These are phyloP conservation scores for Andrena hattorfiana DNA, from an alignment of 2,888 invertebrate species.

Conservation along the genomic window DNA sequence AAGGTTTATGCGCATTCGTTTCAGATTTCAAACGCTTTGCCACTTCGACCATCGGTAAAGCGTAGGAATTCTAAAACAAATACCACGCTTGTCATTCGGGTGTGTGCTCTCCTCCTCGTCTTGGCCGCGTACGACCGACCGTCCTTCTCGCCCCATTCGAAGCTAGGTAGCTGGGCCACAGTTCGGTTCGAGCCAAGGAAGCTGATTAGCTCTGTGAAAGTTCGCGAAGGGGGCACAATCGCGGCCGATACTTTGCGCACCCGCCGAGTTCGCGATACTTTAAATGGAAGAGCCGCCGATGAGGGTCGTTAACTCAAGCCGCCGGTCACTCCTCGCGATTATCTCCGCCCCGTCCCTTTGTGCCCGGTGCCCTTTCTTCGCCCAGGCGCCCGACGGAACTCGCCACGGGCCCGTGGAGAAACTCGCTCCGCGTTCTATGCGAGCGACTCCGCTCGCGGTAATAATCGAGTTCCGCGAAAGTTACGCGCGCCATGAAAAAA, in stretches of 20 bases:
- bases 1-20: slow-evolving; percentile 87
- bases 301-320: slow-evolving; percentile 47
- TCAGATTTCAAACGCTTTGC: slow-evolving; percentile 99
- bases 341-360: neutral
- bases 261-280: neutral
- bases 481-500: neutral
- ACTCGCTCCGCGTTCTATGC: neutral
- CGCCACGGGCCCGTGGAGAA: neutral
- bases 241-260: slow-evolving; percentile 31
- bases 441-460: neutral
- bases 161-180: too few relatives aligned
- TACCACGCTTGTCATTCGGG: slow-evolving; percentile 80
- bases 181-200: neutral
- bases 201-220: slow-evolving; percentile 5
- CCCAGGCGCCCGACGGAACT: neutral
- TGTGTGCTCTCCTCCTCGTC: neutral
- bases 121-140: neutral
- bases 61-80: slow-evolving; percentile 98
- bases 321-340: slow-evolving; percentile 16
- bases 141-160: too few relatives aligned
- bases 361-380: neutral
- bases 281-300: slow-evolving; percentile 34
- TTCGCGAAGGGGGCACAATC: slow-evolving; percentile 22
- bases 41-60: slow-evolving; percentile 92
- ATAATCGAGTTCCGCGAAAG: slow-evolving; percentile 12